phyloP scores from a whole-genome alignment of 2,113 vertebrate species.

The Vidua macroura region DNA sequence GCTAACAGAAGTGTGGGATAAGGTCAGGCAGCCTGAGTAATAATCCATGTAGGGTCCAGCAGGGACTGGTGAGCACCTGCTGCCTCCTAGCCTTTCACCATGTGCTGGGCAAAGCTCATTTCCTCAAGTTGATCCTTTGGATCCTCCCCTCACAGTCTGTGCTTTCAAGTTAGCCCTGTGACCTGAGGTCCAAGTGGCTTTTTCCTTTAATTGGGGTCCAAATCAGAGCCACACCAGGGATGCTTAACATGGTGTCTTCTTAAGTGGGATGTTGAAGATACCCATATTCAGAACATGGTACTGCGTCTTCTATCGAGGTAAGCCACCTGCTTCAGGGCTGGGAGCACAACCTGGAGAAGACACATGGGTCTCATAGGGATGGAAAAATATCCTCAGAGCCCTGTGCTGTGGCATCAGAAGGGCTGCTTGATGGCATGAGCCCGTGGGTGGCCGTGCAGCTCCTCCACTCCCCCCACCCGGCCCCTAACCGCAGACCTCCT shows the following conservation, averaged over 20 bases:
- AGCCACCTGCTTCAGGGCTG: neutral
- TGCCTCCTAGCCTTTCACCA: neutral
- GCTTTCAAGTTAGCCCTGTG: neutral
- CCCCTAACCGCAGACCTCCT: neutral
- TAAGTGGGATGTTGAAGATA: neutral
- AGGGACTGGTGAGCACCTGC: neutral
- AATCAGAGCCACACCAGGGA: neutral
- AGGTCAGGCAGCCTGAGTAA: neutral
- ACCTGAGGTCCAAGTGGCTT: neutral
- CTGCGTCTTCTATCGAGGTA: neutral
- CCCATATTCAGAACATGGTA: neutral
- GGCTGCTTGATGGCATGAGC: neutral
- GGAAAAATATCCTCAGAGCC: neutral
- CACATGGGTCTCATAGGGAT: neutral
- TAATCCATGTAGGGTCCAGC: neutral
- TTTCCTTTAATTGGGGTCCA: neutral
- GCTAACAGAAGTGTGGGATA: neutral
- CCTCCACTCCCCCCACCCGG: fast-evolving
- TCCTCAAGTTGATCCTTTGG: neutral
- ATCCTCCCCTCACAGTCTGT: neutral
- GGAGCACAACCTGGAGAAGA: neutral
- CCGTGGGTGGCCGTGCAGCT: neutral
- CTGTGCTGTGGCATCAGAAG: fast-evolving
- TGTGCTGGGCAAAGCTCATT: neutral
- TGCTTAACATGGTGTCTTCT: neutral